These are phyloP conservation scores for Aspidiotus rigidus DNA, from an alignment of 2,888 invertebrate species.

Conservation along the genomic window DNA sequence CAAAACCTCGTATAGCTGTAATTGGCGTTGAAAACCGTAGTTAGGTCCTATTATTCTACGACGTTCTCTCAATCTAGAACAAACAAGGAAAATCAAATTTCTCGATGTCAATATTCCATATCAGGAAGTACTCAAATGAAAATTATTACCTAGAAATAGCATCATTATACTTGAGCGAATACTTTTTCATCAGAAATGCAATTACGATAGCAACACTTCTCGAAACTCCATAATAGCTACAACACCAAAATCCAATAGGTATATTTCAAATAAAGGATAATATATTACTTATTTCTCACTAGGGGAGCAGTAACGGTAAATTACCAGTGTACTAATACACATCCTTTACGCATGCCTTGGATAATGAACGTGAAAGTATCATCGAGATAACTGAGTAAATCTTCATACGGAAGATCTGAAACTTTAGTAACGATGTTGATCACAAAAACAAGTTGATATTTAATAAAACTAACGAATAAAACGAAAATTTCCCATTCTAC, in stretches of 20 bases:
- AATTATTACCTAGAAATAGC: slow-evolving; percentile 44
- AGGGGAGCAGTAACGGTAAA: slow-evolving; percentile 31
- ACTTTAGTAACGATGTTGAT: slow-evolving; percentile 46
- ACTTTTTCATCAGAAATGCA: slow-evolving; percentile 79
- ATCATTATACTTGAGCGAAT: slow-evolving; percentile 59
- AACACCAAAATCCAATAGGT: slow-evolving; percentile 30
- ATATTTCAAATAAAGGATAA: background rate
- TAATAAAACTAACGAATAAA: too few relatives aligned
- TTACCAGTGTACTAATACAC: slow-evolving; percentile 79
- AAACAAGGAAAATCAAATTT: too few relatives aligned
- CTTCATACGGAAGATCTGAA: slow-evolving; percentile 75
- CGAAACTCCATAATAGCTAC: slow-evolving; percentile 79
- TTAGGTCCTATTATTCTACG: slow-evolving; percentile 68
- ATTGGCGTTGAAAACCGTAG: slow-evolving; percentile 66
- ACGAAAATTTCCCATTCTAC: too few relatives aligned
- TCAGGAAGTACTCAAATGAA: background rate
- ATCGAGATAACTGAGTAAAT: slow-evolving; percentile 68
- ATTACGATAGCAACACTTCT: slow-evolving; percentile 80
- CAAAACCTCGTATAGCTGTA: slow-evolving; percentile 71
- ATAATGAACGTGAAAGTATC: slow-evolving; percentile 68
- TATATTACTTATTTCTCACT: background rate
- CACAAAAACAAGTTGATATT: too few relatives aligned
- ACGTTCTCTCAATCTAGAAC: slow-evolving; percentile 54
- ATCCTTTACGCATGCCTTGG: slow-evolving; percentile 56
- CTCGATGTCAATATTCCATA: background rate